A percentile compares a stretch with the other conserved stretches of the same genome.
These are phyloP conservation scores for Nymphalis c-album DNA, from an alignment of 2,888 invertebrate genomes.

Conservation along the genomic window DNA sequence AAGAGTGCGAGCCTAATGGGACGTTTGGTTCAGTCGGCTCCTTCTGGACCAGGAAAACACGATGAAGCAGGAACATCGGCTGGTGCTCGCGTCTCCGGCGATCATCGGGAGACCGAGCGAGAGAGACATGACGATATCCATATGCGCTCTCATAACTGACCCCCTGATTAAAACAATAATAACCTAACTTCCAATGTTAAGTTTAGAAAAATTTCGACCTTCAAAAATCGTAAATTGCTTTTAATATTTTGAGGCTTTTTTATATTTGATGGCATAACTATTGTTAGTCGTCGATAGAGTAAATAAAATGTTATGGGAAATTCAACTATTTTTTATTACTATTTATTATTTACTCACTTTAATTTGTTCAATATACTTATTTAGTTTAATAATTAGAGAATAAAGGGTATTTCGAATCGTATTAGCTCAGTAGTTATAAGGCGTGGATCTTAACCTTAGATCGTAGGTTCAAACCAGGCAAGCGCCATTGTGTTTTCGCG, in stretches of 20 bases:
- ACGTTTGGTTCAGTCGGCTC: slow-evolving; percentile 83
- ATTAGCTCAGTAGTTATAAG: no score
- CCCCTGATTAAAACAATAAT: slow-evolving; percentile 1
- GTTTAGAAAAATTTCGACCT: slow-evolving; percentile 56
- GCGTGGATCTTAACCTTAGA: no score
- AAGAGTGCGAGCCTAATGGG: slow-evolving; percentile 82
- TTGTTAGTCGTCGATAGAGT: slow-evolving; percentile 75
- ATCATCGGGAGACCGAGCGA: slow-evolving; percentile 71
- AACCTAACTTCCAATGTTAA: slow-evolving; percentile 14
- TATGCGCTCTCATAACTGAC: slow-evolving; percentile 68
- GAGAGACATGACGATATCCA: slow-evolving; percentile 75
- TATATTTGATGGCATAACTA: slow-evolving; percentile 72
- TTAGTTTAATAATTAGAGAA: no score
- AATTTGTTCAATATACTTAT: not conserved
- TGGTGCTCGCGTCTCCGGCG: slow-evolving; percentile 71
- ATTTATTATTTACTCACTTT: not conserved
- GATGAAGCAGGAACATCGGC: slow-evolving; percentile 74
- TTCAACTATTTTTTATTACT: not conserved
- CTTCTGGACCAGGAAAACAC: slow-evolving; percentile 68
- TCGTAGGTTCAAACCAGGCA: no score
- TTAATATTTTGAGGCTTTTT: slow-evolving; percentile 63
- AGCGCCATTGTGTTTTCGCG: no score
- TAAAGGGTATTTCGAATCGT: no score
- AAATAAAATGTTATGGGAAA: slow-evolving; percentile 56
- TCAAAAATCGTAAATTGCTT: slow-evolving; percentile 68